Evolutionary conservation across 2,888 invertebrate species (phyloP).

Genomic region (Adelognathus sp.): DNA sequence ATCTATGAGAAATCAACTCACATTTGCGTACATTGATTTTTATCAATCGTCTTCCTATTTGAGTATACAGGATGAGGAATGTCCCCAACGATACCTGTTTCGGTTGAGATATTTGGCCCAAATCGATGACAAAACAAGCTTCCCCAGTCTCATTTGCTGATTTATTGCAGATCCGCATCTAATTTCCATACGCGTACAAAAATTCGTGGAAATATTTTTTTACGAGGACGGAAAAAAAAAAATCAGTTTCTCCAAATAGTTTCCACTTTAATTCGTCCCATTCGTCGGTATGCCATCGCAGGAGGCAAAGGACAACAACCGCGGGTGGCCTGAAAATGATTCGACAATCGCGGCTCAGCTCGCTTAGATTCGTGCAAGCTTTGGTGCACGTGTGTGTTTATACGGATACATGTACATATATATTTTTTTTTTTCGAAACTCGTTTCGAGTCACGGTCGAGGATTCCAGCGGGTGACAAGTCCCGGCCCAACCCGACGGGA

Average conservation of each 20-base stretch:
- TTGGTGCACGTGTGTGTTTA: neutral
- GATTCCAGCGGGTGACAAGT: slow-evolving; percentile 58
- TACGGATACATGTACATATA: slow-evolving; percentile 1
- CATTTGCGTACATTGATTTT: too few species aligned
- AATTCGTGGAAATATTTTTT: too few species aligned
- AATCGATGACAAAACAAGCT: too few species aligned
- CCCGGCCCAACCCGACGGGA: slow-evolving; percentile 55
- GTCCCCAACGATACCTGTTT: too few species aligned
- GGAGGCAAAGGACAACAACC: slow-evolving; percentile 44
- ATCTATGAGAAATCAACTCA: too few species aligned
- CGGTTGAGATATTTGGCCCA: too few species aligned
- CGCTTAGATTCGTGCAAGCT: neutral
- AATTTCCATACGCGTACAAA: too few species aligned
- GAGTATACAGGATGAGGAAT: too few species aligned
- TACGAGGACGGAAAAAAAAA: too few species aligned
- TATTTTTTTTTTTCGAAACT: slow-evolving; percentile 46
- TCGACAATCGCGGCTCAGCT: slow-evolving; percentile 46
- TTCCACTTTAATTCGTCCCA: slow-evolving; percentile 30
- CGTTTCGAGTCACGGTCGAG: slow-evolving; percentile 53
- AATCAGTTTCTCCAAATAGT: neutral
- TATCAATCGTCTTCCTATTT: too few species aligned
- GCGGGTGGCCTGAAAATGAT: slow-evolving; percentile 53
- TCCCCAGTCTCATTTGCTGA: too few species aligned
- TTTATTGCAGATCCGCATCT: too few species aligned
- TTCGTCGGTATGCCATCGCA: slow-evolving; percentile 15